Conservation (phyloP, 2,888 invertebrate species). For the Epsilonema sp. region DNA sequence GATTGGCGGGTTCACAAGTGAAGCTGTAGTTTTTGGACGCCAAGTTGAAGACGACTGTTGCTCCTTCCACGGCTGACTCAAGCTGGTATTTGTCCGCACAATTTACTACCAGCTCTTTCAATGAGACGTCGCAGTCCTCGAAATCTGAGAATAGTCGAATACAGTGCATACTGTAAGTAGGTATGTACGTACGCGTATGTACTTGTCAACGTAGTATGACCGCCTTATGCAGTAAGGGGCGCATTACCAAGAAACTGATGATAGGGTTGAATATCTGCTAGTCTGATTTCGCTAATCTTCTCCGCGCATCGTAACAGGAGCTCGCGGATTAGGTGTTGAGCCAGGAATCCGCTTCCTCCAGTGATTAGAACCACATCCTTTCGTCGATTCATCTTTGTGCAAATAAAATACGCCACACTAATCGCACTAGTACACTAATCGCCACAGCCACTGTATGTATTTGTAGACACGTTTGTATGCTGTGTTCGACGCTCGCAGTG, state of each 20-base stretch:
- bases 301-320: neutral
- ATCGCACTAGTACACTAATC: no score
- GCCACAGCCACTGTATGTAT: no score
- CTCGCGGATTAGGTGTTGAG: constrained; percentile 4
- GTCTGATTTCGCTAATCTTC: neutral
- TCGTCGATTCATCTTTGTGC: no score
- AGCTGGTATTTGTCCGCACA: neutral
- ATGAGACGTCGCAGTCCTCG: no score
- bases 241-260: constrained; percentile 4
- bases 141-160: no score
- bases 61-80: neutral
- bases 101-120: neutral
- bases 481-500: no score
- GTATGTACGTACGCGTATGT: no score
- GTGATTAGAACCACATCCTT: constrained; percentile 4
- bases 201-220: no score
- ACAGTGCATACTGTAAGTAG: no score
- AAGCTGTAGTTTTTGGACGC: neutral
- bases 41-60: constrained; percentile 3
- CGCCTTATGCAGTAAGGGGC: no score
- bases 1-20: neutral
- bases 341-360: constrained; percentile 4
- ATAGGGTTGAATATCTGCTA: neutral
- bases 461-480: no score
- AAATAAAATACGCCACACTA: no score